Conservation (phyloP, 1,140 invertebrate species). For the Drosophila ogumai region DNA sequence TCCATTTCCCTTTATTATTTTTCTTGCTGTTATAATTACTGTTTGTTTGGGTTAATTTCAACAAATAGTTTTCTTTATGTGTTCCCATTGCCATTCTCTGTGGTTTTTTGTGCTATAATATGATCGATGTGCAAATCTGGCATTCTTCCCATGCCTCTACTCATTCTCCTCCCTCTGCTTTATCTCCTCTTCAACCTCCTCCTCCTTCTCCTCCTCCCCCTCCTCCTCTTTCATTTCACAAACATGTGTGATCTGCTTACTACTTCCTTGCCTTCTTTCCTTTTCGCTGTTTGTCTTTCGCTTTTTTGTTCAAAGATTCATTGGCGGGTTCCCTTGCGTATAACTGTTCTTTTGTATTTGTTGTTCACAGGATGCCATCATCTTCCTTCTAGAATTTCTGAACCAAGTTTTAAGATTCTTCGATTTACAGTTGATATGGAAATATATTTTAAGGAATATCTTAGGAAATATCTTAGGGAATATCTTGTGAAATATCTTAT, state of each 20-base stretch:
- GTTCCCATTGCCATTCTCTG: background rate
- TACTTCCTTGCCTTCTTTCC: slow-evolving; percentile 36
- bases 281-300: slow-evolving; percentile 36
- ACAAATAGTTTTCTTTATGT: background rate
- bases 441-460: background rate
- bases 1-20: background rate
- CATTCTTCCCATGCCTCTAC: background rate
- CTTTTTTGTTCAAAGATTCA: slow-evolving; percentile 17
- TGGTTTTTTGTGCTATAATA: slow-evolving; percentile 23
- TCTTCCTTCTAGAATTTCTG: background rate
- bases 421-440: slow-evolving; percentile 1
- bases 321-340: slow-evolving; percentile 9
- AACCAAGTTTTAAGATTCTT: background rate
- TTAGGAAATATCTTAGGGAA: too few relatives aligned
- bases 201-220: too few relatives aligned
- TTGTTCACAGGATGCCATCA: slow-evolving; percentile 23
- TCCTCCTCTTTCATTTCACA: slow-evolving; percentile 1
- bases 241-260: slow-evolving; percentile 45
- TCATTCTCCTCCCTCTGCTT: background rate
- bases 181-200: background rate
- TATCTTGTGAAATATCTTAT: background rate
- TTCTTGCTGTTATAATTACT: background rate
- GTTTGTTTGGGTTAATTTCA: background rate
- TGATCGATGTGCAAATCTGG: slow-evolving; percentile 51
- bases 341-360: slow-evolving; percentile 62